A percentile compares a stretch with the other conserved stretches of the same genome.
Conservation (phyloP, 2,113 vertebrate genomes). For the Rutilus rutilus region DNA sequence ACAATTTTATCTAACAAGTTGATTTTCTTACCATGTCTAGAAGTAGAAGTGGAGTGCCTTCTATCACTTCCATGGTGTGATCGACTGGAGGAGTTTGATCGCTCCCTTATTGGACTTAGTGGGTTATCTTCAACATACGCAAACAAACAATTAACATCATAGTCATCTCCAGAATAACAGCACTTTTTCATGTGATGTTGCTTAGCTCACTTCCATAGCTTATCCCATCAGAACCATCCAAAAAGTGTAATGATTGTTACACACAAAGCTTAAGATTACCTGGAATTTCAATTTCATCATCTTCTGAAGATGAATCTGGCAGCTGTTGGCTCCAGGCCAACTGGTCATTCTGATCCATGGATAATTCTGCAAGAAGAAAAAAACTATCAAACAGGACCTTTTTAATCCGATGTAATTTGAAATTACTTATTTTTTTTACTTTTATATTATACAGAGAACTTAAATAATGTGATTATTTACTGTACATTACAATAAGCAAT, state of each 20-base stretch:
- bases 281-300: background rate
- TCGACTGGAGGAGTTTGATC: background rate
- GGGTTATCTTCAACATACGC: no score
- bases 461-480: constrained; percentile 11
- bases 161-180: no score
- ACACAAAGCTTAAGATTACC: background rate
- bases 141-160: no score
- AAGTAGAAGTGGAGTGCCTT: background rate
- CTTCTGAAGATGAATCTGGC: background rate
- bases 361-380: background rate
- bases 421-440: background rate
- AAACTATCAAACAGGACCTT: background rate
- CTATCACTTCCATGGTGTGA: background rate
- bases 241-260: background rate
- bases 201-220: background rate
- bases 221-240: background rate
- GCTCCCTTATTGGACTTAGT: background rate
- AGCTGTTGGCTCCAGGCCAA: no score
- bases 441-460: background rate
- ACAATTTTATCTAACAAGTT: background rate
- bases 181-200: no score
- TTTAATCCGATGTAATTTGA: background rate
- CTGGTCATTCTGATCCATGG: background rate
- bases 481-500: background rate
- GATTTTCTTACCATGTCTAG: background rate